A percentile compares a stretch with the other conserved stretches of the same genome.
Conservation (phyloP, 92 coral and sea anemone species). For the Zoanthus gigantus region DNA sequence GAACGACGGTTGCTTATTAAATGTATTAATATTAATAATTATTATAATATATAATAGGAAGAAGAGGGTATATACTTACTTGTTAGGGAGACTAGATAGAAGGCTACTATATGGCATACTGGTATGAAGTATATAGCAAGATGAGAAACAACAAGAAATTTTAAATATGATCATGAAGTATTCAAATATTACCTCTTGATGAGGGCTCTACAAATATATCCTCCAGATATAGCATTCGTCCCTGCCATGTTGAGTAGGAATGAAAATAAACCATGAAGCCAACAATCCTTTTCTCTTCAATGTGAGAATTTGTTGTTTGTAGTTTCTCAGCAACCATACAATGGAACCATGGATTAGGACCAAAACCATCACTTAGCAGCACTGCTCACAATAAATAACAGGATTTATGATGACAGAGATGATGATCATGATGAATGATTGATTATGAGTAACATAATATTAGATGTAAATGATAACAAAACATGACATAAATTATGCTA, state of each 20-base stretch:
- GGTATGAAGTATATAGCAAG: not conserved
- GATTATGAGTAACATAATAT: too few relatives aligned
- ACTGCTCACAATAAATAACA: slow-evolving; percentile 41
- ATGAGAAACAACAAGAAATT: not conserved
- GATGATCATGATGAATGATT: too few relatives aligned
- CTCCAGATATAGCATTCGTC: slow-evolving; percentile 80
- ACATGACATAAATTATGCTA: too few relatives aligned
- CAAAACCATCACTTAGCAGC: slow-evolving; percentile 85
- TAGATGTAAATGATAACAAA: too few relatives aligned
- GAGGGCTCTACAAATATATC: slow-evolving; percentile 84
- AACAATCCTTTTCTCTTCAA: slow-evolving; percentile 63
- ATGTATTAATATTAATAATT: too few relatives aligned
- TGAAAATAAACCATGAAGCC: slow-evolving; percentile 76
- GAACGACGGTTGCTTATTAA: too few relatives aligned
- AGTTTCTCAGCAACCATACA: slow-evolving; percentile 85
- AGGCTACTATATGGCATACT: too few relatives aligned
- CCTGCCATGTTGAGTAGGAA: slow-evolving; percentile 90
- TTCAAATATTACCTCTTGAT: slow-evolving; percentile 69
- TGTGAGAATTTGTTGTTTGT: not conserved
- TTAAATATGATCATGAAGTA: not conserved
- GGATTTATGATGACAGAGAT: too few relatives aligned
- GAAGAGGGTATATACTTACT: too few relatives aligned
- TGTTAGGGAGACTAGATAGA: too few relatives aligned
- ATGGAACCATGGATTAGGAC: slow-evolving; percentile 79
- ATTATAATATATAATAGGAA: too few relatives aligned